Evolutionary conservation across 2,113 vertebrate species (phyloP).

Genomic region (Notarius quadriscutis): DNA sequence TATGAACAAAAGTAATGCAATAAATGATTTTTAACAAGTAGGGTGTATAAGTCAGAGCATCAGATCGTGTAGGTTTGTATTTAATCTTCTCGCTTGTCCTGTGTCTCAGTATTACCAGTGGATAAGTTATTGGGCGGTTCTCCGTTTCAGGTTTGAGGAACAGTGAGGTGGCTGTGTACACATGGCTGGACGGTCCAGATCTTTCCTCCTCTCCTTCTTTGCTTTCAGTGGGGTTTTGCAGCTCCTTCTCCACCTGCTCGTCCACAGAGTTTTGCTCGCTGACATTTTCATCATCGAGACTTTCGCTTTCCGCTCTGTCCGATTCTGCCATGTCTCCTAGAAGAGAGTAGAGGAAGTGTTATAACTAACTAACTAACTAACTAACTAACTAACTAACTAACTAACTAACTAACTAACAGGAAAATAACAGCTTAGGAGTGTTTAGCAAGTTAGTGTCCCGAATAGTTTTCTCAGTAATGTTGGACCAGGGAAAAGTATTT

Average conservation of each 20-base stretch:
- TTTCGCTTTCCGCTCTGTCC: not conserved
- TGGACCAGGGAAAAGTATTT: not conserved
- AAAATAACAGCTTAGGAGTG: not conserved
- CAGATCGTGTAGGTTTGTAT: not conserved
- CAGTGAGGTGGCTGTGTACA: constrained; percentile 70
- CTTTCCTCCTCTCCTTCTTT: not conserved
- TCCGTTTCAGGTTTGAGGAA: constrained; percentile 65
- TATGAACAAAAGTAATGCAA: not conserved
- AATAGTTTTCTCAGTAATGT: not conserved
- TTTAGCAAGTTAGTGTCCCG: not conserved
- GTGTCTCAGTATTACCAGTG: constrained; percentile 74
- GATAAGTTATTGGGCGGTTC: constrained; percentile 51
- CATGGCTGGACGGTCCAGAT: constrained; percentile 39
- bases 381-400: not conserved
- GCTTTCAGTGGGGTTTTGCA: not conserved
- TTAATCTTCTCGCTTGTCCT: not conserved
- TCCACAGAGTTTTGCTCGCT: not conserved
- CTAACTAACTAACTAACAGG: too few species aligned
- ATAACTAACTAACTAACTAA: not conserved
- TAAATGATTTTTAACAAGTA: not conserved
- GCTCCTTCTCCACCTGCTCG: constrained; percentile 25
- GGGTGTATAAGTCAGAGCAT: not conserved
- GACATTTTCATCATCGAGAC: not conserved
- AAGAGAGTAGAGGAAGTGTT: too few species aligned
- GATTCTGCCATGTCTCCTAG: constrained; percentile 47